phyloP scores from a whole-genome alignment of 2,113 vertebrate species.

The Chamaea fasciata region DNA sequence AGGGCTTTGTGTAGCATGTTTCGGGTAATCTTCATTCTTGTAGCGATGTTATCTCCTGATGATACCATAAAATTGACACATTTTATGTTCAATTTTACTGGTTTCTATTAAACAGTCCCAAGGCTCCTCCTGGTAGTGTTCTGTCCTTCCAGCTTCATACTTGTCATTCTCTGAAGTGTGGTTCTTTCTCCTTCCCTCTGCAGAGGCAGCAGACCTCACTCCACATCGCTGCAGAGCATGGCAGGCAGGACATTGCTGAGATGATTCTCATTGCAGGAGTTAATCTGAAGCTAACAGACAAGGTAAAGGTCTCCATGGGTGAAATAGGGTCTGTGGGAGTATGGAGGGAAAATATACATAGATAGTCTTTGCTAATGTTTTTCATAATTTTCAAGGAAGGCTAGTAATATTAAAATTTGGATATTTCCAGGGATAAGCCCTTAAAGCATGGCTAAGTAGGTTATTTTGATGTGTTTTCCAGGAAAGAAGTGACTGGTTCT shows the following conservation, averaged over 20 bases:
- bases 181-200: not conserved
- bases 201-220: slow-evolving; percentile 86
- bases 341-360: not conserved
- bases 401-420: not conserved
- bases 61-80: not conserved
- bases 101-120: not conserved
- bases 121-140: not conserved
- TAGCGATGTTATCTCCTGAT: not conserved
- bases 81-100: not conserved
- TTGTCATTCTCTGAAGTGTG: not conserved
- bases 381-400: not conserved
- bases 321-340: not conserved
- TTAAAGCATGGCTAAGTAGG: not conserved
- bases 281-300: slow-evolving; percentile 82
- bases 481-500: not conserved
- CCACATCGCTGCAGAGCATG: slow-evolving; percentile 82
- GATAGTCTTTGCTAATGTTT: not conserved
- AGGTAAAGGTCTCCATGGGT: slow-evolving; percentile 64
- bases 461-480: not conserved
- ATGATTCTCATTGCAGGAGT: slow-evolving; percentile 84
- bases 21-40: not conserved
- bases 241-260: slow-evolving; percentile 82
- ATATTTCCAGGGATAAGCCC: not conserved
- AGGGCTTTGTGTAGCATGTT: not conserved
- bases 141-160: not conserved